Evolutionary conservation across 2,797 vertebrate species (phyloP).

Genomic region (Echiichthys vipera): DNA sequence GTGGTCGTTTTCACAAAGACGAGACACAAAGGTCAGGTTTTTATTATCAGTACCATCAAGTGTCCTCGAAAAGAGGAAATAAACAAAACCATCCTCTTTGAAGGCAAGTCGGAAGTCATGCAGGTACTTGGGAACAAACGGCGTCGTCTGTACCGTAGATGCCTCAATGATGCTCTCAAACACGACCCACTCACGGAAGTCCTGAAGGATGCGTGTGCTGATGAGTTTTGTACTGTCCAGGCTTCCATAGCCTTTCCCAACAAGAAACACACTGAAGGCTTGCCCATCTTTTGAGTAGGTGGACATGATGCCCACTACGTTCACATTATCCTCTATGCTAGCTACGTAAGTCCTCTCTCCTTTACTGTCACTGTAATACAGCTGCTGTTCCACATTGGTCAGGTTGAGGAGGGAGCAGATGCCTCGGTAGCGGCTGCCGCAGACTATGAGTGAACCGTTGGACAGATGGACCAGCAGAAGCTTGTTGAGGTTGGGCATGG

Average conservation of each 20-base stretch:
- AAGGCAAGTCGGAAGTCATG: constrained; percentile 93
- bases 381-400: constrained; percentile 85
- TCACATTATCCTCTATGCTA: constrained; percentile 92
- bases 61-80: constrained; percentile 94
- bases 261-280: constrained; percentile 87
- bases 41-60: constrained; percentile 86
- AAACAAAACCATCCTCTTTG: constrained; percentile 88
- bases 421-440: constrained; percentile 94
- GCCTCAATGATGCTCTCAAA: constrained; percentile 95
- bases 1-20: constrained; percentile 90
- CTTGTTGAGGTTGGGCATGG: constrained; percentile 92
- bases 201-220: constrained; percentile 94
- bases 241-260: constrained; percentile 94
- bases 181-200: constrained; percentile 86
- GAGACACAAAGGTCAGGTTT: constrained; percentile 91
- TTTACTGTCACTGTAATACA: constrained; percentile 91
- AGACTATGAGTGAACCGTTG: constrained; percentile 88
- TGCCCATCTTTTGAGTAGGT: constrained; percentile 55
- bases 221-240: constrained; percentile 94
- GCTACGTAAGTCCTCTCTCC: constrained; percentile 96
- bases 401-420: constrained; percentile 92
- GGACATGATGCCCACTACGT: constrained; percentile 94
- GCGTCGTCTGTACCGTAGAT: constrained; percentile 90
- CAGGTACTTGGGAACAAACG: constrained; percentile 88
- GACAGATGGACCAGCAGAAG: constrained; percentile 89